Evolutionary conservation across 2,797 vertebrate genomes (phyloP), one percentile per base, ranked within the genome.

Genomic region (Sparus aurata): DNA sequence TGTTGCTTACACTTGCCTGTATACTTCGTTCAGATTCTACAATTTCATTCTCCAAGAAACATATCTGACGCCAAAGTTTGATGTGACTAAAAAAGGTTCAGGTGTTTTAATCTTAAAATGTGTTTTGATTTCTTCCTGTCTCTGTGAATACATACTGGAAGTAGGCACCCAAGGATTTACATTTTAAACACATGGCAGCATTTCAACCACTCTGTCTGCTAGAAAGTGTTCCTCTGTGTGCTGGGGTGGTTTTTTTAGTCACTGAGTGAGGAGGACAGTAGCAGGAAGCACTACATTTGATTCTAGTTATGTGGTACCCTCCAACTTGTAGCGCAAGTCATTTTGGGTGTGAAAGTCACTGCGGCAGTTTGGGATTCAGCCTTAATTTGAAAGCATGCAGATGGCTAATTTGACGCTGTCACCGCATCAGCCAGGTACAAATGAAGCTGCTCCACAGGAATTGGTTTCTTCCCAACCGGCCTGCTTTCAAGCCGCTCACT

Each of bases 361-460:
- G 57, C 41, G 50, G 3, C 12, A 49, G 50, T 22, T 49, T 17
- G 22, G 46, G 46, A 5, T 27, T 52, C 20, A 22, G 23, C 2
- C 13, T 25, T 17, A 0, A 27, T 63, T 59, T 70, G 47, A 20
- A 20, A 61, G 22, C 17, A 0, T 8, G 30, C 30, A 5, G 5
- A 8, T 34, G 30, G 30, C 34, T 34, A 8, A 34, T 34, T 7
- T 8, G 49, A 66, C 61, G 25, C 18, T 55, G 41, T 41, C 46
- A 34, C 27, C 47, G n/a, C 62, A 47, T 66, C 20, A 55, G 22
- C 34, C 41, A 60, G 62, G 12, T 67, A 15, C 38, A 47, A 73
- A 47, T 16, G 55, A 68, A 34, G 27, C 17, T 61, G 54, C 62
- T 22, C 20, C 0, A 9, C 53, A 20, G 20, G 20, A 34, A 16